A percentile compares a stretch with the other conserved stretches of the same genome.
Evolutionary conservation across 2,797 vertebrate genomes (phyloP).

Genomic region (Muscicapa striata): DNA sequence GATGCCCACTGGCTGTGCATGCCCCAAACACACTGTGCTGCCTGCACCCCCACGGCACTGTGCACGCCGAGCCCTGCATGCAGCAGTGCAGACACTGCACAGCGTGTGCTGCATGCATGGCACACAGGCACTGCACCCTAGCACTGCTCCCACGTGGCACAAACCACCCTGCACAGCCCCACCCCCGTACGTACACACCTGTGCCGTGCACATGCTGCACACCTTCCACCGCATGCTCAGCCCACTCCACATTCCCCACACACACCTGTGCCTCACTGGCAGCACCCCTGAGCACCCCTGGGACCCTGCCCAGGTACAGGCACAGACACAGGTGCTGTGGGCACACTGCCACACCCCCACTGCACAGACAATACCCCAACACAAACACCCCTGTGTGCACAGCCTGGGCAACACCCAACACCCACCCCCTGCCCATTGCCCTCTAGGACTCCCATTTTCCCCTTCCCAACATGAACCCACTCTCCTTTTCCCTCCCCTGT

Average conservation of each 20-base stretch:
- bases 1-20: neutral
- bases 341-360: accelerated
- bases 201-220: accelerated
- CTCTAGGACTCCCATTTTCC: neutral
- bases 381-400: neutral
- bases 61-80: no score
- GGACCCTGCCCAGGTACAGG: accelerated
- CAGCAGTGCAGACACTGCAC: neutral
- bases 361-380: accelerated
- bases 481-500: neutral
- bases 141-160: accelerated
- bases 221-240: accelerated
- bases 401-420: accelerated
- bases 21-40: accelerated
- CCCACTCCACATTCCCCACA: accelerated
- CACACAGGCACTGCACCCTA: accelerated
- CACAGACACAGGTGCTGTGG: accelerated
- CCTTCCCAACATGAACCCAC: neutral
- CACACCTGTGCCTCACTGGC: no score
- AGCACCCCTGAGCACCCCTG: neutral
- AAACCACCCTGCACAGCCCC: neutral
- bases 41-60: neutral
- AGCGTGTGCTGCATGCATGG: accelerated
- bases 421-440: accelerated
- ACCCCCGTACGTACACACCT: accelerated